These are phyloP conservation scores for Etheostoma spectabile DNA, from an alignment of 2,113 vertebrate species.

Conservation along the genomic window DNA sequence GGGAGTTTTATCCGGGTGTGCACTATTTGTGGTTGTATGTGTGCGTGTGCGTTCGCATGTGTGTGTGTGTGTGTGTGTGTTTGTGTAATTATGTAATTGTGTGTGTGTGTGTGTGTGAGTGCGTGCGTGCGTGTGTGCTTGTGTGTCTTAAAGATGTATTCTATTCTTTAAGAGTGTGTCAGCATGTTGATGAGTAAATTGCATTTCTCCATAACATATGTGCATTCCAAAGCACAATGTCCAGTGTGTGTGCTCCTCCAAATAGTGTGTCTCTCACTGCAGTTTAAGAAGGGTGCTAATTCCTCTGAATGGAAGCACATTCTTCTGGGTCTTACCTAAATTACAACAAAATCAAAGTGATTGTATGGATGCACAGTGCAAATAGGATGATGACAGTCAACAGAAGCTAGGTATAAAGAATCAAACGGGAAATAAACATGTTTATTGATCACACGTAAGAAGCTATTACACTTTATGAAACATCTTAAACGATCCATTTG, in stretches of 20 bases:
- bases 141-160: not conserved
- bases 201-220: conserved; percentile 56
- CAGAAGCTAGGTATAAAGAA: not conserved
- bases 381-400: not conserved
- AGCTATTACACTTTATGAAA: not conserved
- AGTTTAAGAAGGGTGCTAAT: conserved; percentile 37
- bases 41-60: not conserved
- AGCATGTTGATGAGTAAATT: conserved; percentile 30
- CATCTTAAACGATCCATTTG: conserved; percentile 10
- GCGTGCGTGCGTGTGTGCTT: not conserved
- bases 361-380: not conserved
- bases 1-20: not conserved
- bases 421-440: not conserved
- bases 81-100: not conserved
- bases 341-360: conserved; percentile 23
- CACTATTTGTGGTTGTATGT: not conserved
- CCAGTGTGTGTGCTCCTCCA: conserved; percentile 54
- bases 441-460: not conserved
- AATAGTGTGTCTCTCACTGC: conserved; percentile 62
- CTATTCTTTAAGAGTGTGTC: conserved; percentile 10
- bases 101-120: not conserved
- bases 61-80: not conserved
- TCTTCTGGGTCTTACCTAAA: conserved; percentile 42
- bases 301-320: conserved; percentile 55
- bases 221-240: conserved; percentile 55